phyloP scores from a whole-genome alignment of 2,113 vertebrate genomes.

The Syrrhaptes paradoxus region DNA sequence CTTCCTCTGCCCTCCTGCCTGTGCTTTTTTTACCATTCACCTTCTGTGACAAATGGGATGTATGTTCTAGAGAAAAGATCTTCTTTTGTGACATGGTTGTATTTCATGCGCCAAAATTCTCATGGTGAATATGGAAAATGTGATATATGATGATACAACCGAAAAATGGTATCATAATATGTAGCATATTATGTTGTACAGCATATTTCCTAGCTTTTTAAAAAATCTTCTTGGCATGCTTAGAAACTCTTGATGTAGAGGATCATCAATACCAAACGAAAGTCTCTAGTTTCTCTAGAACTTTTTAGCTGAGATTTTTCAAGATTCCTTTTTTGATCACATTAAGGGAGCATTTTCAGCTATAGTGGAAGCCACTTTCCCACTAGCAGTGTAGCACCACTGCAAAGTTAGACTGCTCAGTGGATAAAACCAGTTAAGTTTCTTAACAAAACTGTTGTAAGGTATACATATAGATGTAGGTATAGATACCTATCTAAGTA shows the following conservation, averaged over 20 bases:
- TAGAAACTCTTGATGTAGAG: neutral
- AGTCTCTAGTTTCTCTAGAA: neutral
- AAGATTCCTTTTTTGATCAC: neutral
- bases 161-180: neutral
- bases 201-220: neutral
- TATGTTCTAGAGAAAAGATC: neutral
- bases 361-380: neutral
- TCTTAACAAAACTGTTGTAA: neutral
- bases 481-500: neutral
- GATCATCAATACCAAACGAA: neutral
- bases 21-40: neutral
- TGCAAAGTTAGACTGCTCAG: neutral
- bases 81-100: neutral
- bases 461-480: neutral
- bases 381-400: neutral
- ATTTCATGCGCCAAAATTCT: neutral
- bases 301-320: neutral
- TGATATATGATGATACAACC: neutral
- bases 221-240: neutral
- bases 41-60: neutral
- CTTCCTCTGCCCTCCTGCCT: neutral
- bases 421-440: neutral
- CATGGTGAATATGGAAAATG: accelerated
- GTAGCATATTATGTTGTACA: neutral
- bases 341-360: neutral